These are phyloP conservation scores for Allacma fusca DNA, from an alignment of 2,888 invertebrate species.

Conservation along the genomic window DNA sequence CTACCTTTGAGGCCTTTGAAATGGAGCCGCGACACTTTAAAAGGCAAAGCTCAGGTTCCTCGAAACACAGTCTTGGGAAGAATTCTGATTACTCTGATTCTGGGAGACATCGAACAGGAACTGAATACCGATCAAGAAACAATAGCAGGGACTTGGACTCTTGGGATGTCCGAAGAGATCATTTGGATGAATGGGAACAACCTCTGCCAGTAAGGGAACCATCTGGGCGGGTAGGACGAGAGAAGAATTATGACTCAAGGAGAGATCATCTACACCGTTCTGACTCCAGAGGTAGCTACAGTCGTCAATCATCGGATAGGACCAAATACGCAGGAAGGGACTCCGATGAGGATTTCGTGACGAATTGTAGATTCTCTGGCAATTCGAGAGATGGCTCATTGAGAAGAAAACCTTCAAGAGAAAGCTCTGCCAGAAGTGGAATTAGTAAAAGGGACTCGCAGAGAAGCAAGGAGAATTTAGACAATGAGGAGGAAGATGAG, in stretches of 20 bases:
- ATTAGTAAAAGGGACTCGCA: background rate
- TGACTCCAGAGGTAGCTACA: constrained; percentile 56
- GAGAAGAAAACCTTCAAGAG: constrained; percentile 30
- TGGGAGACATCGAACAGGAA: constrained; percentile 43
- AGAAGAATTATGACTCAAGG: background rate
- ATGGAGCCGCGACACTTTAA: constrained; percentile 45
- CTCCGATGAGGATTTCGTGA: constrained; percentile 55
- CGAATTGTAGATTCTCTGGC: constrained; percentile 44
- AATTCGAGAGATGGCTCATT: constrained; percentile 21
- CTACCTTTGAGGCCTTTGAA: constrained; percentile 25
- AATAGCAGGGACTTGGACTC: constrained; percentile 48
- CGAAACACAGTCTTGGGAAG: constrained; percentile 57
- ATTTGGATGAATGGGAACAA: constrained; percentile 47
- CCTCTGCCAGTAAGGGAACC: constrained; percentile 13
- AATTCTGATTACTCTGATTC: constrained; percentile 60
- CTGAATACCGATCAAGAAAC: constrained; percentile 35
- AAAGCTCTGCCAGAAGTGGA: constrained; percentile 16
- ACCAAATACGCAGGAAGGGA: constrained; percentile 47
- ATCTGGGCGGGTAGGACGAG: no score
- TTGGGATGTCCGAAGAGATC: constrained; percentile 44
- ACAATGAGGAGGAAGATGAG: constrained; percentile 49
- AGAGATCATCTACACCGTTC: constrained; percentile 46
- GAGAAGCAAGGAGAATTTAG: background rate
- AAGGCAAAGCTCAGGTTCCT: constrained; percentile 60
- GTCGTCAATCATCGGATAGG: constrained; percentile 40